A percentile compares a stretch with the other conserved stretches of the same genome.
Conservation (phyloP, 2,888 invertebrate genomes). For the Lasioglossum zephyrum region DNA sequence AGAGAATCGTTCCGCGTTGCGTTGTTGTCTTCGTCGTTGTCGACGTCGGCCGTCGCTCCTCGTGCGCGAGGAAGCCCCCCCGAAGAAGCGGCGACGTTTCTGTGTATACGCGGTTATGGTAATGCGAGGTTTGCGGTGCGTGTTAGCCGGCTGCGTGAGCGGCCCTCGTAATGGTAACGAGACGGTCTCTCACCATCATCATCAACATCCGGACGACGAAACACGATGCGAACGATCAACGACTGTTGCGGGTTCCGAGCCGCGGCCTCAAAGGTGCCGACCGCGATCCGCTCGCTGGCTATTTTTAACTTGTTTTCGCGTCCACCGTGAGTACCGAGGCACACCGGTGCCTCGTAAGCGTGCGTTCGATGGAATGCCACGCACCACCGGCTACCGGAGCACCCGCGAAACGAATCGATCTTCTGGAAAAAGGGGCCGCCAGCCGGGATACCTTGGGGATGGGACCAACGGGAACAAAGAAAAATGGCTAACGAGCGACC, state of each 20-base stretch:
- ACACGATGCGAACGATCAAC: conserved; percentile 76
- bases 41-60: conserved; percentile 1
- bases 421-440: conserved; percentile 36
- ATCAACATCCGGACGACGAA: conserved; percentile 77
- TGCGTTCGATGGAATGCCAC: conserved; percentile 71
- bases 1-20: conserved; percentile 6
- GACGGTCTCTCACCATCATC: conserved; percentile 77
- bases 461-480: conserved; percentile 10
- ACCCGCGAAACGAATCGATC: conserved; percentile 68
- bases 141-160: conserved; percentile 72
- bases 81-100: conserved; percentile 49
- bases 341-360: conserved; percentile 52
- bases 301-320: conserved; percentile 74
- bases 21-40: neutral
- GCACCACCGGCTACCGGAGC: conserved; percentile 63
- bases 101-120: conserved; percentile 73
- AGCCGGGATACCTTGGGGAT: neutral
- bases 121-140: conserved; percentile 73
- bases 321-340: conserved; percentile 52
- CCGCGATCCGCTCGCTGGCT: conserved; percentile 68
- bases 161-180: conserved; percentile 76
- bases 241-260: conserved; percentile 63
- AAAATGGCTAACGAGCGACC: conserved; percentile 15
- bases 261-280: conserved; percentile 74
- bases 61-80: conserved; percentile 21